Evolutionary conservation across 2,113 vertebrate species (phyloP), one percentile per base, ranked within the genome.

Genomic region (Trichomycterus rosablanca): DNA sequence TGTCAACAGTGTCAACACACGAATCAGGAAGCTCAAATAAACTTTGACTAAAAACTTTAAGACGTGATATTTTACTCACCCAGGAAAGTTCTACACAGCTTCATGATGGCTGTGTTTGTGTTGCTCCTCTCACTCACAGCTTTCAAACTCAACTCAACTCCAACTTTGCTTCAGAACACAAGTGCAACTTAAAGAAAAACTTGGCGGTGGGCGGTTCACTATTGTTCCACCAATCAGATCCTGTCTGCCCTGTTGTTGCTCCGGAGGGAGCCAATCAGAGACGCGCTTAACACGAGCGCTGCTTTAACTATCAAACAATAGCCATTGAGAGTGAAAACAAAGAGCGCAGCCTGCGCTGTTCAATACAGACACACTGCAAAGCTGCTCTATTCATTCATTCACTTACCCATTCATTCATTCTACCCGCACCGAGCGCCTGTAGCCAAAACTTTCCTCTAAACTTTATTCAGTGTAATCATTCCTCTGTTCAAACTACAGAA

Each of bases 51-150:
- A 12, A 14, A 4, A n/a, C 1, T 3, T 3, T n/a, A 40, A 40
- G 15, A n/a, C 14, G n/a, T 40, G 37, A n/a, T 40, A 42, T 24
- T 6, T 2, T 80, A 90, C 90, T 73, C 76, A 92, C 90, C 90
- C 76, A 92, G 86, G 81, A 92, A 92, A 63, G 75, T 84, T 85
- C 85, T 85, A 55, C 91, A 92, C 83, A 90, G 83, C 74, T 79
- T 86, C 91, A 92, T 91, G 74, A 78, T 89, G 76, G 87, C 87
- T 69, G 68, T 67, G 66, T 28, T 57, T 56, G 43, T 43, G 23
- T 52, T 59, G 51, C 43, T 45, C 46, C 63, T 58, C 44, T 37
- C 22, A 50, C 15, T 55, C 30, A 34, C 56, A 65, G 70, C 68
- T 70, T 67, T 51, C 48, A 74, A 76, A 75, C 63, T 68, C 58